A percentile compares a stretch with the other conserved stretches of the same genome.
Evolutionary conservation across 2,797 vertebrate species (phyloP).

Genomic region (Siniperca obscura): DNA sequence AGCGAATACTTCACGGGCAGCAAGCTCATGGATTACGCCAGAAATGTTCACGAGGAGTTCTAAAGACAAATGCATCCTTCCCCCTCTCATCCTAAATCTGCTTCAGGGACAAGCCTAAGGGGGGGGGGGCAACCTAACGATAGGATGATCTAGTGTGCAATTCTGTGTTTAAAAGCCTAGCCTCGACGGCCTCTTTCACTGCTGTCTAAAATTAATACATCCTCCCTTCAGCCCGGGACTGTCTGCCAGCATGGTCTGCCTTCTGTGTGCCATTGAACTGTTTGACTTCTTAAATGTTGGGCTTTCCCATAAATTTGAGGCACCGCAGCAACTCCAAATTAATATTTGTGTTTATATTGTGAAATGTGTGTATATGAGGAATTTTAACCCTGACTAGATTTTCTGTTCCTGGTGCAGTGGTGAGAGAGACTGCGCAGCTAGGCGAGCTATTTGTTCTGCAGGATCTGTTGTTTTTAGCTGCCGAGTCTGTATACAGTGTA

Average conservation of each 20-base stretch:
- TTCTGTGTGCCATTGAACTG: conserved; percentile 49
- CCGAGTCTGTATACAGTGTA: conserved; percentile 57
- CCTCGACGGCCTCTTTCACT: conserved; percentile 42
- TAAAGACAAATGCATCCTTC: conserved; percentile 69
- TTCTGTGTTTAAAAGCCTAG: conserved; percentile 51
- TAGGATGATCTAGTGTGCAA: conserved; percentile 59
- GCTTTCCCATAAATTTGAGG: conserved; percentile 27
- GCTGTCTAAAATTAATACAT: conserved; percentile 44
- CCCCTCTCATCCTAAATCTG: conserved; percentile 12
- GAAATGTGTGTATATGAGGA: conserved; percentile 79
- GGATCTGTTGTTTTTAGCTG: conserved; percentile 23
- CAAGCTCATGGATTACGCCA: conserved; percentile 98
- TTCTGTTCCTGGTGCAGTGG: conserved; percentile 15
- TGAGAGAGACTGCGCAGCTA: conserved; percentile 34
- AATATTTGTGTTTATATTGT: conserved; percentile 44
- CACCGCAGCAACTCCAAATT: conserved; percentile 35
- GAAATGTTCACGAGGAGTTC: conserved; percentile 98
- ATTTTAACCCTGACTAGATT: conserved; percentile 31
- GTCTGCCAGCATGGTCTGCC: conserved; percentile 35
- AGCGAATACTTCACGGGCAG: conserved; percentile 99
- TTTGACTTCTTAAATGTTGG: conserved; percentile 15
- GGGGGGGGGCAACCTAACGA: background rate
- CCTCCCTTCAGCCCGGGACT: conserved; percentile 35
- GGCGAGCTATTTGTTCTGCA: conserved; percentile 1
- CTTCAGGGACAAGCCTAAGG: conserved; percentile 48